These are phyloP conservation scores for Cygnus buccinator DNA, from an alignment of 2,113 vertebrate genomes.

Conservation along the genomic window DNA sequence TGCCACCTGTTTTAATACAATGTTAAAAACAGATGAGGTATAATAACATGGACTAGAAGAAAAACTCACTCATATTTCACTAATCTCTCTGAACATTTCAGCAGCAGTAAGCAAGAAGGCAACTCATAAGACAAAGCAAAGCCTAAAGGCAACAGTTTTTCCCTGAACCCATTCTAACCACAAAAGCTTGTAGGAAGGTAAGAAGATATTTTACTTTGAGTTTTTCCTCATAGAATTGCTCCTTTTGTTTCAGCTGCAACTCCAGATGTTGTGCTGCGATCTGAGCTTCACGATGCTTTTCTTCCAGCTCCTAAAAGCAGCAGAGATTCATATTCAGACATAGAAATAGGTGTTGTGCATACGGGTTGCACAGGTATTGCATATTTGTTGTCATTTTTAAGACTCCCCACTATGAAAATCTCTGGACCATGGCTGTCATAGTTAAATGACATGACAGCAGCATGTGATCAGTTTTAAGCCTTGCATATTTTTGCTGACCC, in stretches of 20 bases:
- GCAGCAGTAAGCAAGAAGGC: background rate
- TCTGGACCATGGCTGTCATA: background rate
- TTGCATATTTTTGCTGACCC: background rate
- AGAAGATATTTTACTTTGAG: slow-evolving; percentile 87
- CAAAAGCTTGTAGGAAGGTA: background rate
- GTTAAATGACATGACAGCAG: background rate
- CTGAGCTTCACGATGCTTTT: slow-evolving; percentile 92
- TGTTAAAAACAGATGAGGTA: background rate
- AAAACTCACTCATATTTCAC: background rate
- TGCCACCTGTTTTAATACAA: background rate
- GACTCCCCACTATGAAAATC: background rate
- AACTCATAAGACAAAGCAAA: background rate
- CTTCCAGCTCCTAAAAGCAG: slow-evolving; percentile 89
- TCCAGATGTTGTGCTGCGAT: slow-evolving; percentile 90
- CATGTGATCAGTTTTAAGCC: background rate
- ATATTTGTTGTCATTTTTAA: background rate
- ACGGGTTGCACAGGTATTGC: background rate
- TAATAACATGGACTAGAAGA: background rate
- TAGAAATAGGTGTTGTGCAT: background rate
- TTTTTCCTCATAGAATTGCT: slow-evolving; percentile 95
- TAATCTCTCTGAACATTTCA: background rate
- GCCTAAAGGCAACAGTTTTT: slow-evolving; percentile 6
- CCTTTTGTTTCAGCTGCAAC: slow-evolving; percentile 94
- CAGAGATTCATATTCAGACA: slow-evolving; percentile 45
- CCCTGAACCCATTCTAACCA: background rate